These are phyloP conservation scores for Cyprinus carpio DNA, from an alignment of 2,113 vertebrate species.

Conservation along the genomic window DNA sequence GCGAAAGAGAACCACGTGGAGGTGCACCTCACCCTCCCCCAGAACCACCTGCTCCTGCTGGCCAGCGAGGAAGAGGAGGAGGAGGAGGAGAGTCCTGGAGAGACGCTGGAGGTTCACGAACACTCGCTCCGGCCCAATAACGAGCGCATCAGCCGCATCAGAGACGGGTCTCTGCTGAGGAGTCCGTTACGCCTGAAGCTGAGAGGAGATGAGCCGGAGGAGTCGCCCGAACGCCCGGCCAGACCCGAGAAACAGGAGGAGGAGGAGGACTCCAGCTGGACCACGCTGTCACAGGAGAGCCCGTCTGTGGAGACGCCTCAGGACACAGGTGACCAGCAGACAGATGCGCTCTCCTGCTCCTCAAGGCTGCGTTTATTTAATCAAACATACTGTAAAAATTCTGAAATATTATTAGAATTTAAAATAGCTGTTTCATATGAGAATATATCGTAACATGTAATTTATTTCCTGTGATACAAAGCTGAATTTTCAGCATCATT, in stretches of 20 bases:
- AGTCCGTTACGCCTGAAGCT: background rate
- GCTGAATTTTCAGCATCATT: background rate
- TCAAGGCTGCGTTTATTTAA: too few relatives aligned
- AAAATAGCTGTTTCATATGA: background rate
- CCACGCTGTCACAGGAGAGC: conserved; percentile 92
- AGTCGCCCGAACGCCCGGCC: background rate
- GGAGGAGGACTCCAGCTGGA: conserved; percentile 99
- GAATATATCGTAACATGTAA: background rate
- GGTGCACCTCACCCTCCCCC: conserved; percentile 70
- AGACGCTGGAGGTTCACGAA: conserved; percentile 26
- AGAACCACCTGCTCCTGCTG: conserved; percentile 62
- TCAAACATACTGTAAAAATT: too few relatives aligned
- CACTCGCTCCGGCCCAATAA: conserved; percentile 67
- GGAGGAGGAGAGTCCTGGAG: conserved; percentile 60
- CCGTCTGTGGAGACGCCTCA: conserved; percentile 85
- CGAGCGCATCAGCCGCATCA: conserved; percentile 61
- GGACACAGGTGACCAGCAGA: conserved; percentile 80
- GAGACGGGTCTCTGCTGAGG: conserved; percentile 60
- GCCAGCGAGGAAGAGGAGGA: conserved; percentile 63
- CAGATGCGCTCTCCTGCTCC: too few relatives aligned
- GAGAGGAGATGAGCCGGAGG: conserved; percentile 18
- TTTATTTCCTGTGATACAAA: background rate
- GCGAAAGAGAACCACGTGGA: conserved; percentile 62
- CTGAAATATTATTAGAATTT: background rate
- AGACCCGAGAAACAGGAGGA: conserved; percentile 77